Percentiles rank a stretch among this genome's conserved stretches.
These are phyloP conservation scores for Sinosuthora webbiana DNA, from an alignment of 2,113 vertebrate species.

Conservation along the genomic window DNA sequence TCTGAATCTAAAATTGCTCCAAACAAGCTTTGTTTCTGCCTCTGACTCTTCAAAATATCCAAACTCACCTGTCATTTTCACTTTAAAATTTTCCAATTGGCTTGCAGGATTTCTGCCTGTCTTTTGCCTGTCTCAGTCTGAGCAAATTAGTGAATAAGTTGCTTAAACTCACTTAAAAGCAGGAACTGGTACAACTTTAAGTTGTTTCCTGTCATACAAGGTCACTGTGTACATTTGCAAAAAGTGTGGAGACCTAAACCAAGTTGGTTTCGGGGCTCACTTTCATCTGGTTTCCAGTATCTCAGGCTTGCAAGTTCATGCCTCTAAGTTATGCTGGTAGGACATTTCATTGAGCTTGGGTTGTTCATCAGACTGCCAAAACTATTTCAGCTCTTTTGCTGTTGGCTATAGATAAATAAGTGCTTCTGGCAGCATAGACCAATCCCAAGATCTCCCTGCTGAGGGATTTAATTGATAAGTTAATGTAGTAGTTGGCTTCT, in stretches of 20 bases:
- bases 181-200: background rate
- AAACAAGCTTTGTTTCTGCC: background rate
- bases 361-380: background rate
- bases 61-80: background rate
- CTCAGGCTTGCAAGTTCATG: background rate
- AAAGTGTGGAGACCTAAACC: background rate
- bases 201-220: background rate
- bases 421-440: background rate
- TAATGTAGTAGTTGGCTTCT: constrained; percentile 45
- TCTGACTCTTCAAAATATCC: background rate
- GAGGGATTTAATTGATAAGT: constrained; percentile 26
- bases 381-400: background rate
- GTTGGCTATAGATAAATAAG: background rate
- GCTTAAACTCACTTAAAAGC: background rate
- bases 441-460: background rate
- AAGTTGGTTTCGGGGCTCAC: background rate
- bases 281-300: background rate
- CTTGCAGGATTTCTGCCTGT: background rate
- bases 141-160: background rate
- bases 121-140: background rate
- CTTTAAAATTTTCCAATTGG: background rate
- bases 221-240: background rate
- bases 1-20: constrained; percentile 7
- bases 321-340: background rate
- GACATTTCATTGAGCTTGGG: background rate